A percentile compares a stretch with the other conserved stretches of the same genome.
Conservation (phyloP, 2,888 invertebrate species). For the Lasius fuliginosus region DNA sequence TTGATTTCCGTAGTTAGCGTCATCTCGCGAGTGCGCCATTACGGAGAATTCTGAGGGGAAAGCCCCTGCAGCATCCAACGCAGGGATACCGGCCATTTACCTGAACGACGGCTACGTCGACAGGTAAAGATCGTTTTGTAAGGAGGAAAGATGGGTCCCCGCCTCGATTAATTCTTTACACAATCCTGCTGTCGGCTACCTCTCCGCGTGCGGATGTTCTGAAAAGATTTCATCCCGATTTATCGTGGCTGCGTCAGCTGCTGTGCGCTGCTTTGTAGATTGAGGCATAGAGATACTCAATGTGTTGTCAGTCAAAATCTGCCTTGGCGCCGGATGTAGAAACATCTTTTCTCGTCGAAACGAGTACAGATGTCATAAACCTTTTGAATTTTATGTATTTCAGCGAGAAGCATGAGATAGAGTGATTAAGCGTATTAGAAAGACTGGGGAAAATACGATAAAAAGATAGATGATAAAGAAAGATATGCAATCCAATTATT, state of each 20-base stretch:
- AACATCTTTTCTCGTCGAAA: neutral
- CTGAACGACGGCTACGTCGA: constrained; percentile 76
- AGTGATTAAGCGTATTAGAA: neutral
- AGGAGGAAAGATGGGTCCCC: constrained; percentile 16
- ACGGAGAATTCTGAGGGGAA: constrained; percentile 79
- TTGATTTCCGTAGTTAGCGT: constrained; percentile 28
- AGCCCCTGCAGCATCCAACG: constrained; percentile 75
- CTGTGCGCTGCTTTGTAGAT: neutral
- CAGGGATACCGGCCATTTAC: constrained; percentile 73
- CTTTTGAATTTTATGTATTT: neutral
- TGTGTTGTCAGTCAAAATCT: constrained; percentile 8
- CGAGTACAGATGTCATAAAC: neutral
- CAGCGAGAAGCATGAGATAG: neutral
- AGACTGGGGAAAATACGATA: neutral
- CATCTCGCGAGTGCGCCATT: constrained; percentile 66
- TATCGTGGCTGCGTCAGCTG: constrained; percentile 29
- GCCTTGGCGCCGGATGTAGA: neutral
- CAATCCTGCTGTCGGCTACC: constrained; percentile 11
- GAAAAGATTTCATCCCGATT: constrained; percentile 49
- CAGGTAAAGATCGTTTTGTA: constrained; percentile 66
- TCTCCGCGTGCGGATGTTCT: neutral
- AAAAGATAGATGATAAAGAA: neutral
- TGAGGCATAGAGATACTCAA: neutral
- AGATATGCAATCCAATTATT: neutral
- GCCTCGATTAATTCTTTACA: constrained; percentile 58